Conservation (phyloP, 2,113 vertebrate species). For the Gallinago jamesoni region DNA sequence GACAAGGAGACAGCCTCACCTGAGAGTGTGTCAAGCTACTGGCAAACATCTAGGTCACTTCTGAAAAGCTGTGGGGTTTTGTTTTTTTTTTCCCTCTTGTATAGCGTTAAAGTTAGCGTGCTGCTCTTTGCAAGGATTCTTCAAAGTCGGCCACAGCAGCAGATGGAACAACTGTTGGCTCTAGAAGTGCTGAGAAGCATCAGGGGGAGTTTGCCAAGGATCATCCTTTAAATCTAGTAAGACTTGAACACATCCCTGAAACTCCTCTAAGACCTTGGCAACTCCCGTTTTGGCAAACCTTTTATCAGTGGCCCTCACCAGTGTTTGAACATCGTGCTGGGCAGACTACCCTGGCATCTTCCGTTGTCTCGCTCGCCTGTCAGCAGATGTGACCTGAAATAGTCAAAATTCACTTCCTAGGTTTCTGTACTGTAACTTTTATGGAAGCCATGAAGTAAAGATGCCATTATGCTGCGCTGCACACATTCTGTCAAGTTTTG, state of each 20-base stretch:
- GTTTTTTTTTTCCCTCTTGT: background rate
- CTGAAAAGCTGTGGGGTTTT: constrained; percentile 30
- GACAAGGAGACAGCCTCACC: constrained; percentile 43
- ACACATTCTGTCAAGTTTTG: constrained; percentile 62
- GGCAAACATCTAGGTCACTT: constrained; percentile 57
- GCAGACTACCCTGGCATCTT: constrained; percentile 6
- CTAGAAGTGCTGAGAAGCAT: constrained; percentile 59
- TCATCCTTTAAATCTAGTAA: constrained; percentile 71
- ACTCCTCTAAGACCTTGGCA: constrained; percentile 69
- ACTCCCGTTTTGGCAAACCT: constrained; percentile 35
- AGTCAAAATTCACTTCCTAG: background rate
- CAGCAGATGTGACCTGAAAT: constrained; percentile 1
- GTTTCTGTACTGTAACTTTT: constrained; percentile 9
- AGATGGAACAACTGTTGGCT: constrained; percentile 70
- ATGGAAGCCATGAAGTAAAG: background rate
- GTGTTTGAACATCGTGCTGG: constrained; percentile 36
- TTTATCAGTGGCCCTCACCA: constrained; percentile 60
- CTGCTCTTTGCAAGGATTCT: constrained; percentile 67
- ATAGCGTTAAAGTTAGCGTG: constrained; percentile 46
- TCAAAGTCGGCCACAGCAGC: constrained; percentile 66
- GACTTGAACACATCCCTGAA: constrained; percentile 60
- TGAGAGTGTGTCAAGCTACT: constrained; percentile 50
- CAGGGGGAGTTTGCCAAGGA: constrained; percentile 62
- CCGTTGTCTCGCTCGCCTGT: background rate
- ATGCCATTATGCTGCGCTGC: constrained; percentile 46